phyloP scores from a whole-genome alignment of 2,888 invertebrate species.

The Cerastis leucographa region DNA sequence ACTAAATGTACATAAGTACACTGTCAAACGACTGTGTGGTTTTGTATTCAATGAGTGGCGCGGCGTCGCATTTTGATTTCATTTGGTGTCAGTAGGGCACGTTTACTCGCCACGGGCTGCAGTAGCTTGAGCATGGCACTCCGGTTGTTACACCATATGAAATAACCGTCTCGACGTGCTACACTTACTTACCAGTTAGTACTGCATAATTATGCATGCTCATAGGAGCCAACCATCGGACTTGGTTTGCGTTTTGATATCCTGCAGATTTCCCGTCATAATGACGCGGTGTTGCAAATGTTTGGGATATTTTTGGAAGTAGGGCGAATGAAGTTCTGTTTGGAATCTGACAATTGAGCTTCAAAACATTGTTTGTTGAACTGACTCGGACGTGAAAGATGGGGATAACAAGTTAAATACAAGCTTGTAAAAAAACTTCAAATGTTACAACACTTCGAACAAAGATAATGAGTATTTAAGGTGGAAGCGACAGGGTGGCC shows the following conservation, averaged over 20 bases:
- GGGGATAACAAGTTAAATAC: not conserved
- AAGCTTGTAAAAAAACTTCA: too few species aligned
- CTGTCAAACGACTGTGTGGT: constrained; percentile 73
- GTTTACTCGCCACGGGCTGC: constrained; percentile 76
- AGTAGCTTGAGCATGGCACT: constrained; percentile 66
- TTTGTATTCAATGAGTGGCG: constrained; percentile 77
- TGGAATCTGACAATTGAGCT: constrained; percentile 67
- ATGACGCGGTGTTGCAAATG: constrained; percentile 67
- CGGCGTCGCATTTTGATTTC: constrained; percentile 82
- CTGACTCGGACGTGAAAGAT: not conserved
- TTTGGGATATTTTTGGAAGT: constrained; percentile 75
- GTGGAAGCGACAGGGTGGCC: too few species aligned
- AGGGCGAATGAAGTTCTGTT: constrained; percentile 72
- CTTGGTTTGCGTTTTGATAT: constrained; percentile 65
- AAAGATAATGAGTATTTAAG: constrained; percentile 3
- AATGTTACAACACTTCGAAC: not conserved
- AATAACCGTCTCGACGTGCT: constrained; percentile 73
- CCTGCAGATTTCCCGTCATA: constrained; percentile 71
- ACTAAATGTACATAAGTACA: constrained; percentile 72
- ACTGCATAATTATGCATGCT: constrained; percentile 45
- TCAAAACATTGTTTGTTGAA: constrained; percentile 15
- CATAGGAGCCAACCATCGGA: constrained; percentile 35
- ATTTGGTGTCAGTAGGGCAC: constrained; percentile 87
- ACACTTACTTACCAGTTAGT: constrained; percentile 48
- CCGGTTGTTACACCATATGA: constrained; percentile 74